Percentiles rank a stretch among this genome's conserved stretches.
Conservation (phyloP, 2,113 vertebrate species). For the Percina caprodes region DNA sequence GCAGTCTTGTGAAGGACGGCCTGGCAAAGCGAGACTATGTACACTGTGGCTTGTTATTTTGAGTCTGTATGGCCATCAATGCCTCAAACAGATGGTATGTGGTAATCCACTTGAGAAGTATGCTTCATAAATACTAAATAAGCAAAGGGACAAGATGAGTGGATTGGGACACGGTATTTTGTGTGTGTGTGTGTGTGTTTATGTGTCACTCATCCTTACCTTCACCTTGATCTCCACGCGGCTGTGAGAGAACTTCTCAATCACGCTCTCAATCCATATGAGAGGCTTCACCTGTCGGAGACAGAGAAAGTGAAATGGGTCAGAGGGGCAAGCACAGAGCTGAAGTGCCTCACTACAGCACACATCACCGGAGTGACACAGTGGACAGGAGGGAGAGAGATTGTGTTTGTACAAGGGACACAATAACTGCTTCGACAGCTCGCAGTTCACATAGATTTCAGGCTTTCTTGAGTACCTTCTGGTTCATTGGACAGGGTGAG, state of each 20-base stretch:
- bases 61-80: background rate
- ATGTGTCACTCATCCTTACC: conserved; percentile 74
- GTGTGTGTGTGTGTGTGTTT: conserved; percentile 21
- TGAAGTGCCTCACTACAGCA: conserved; percentile 36
- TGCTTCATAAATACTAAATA: conserved; percentile 52
- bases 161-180: background rate
- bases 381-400: conserved; percentile 8
- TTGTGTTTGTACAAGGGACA: conserved; percentile 32
- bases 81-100: conserved; percentile 51
- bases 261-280: conserved; percentile 88
- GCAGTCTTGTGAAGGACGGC: too few species aligned
- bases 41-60: conserved; percentile 26
- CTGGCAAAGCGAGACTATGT: conserved; percentile 30
- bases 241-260: conserved; percentile 88
- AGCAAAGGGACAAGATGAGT: conserved; percentile 9
- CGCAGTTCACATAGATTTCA: background rate
- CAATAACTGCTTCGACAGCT: background rate
- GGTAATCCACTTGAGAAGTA: conserved; percentile 33
- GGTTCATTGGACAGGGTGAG: background rate
- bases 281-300: conserved; percentile 86
- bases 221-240: conserved; percentile 89
- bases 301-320: conserved; percentile 57
- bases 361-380: conserved; percentile 35
- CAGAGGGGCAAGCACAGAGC: conserved; percentile 35
- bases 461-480: background rate